phyloP scores from a whole-genome alignment of 1,140 invertebrate genomes.

The Zaprionus tsacasi region DNA sequence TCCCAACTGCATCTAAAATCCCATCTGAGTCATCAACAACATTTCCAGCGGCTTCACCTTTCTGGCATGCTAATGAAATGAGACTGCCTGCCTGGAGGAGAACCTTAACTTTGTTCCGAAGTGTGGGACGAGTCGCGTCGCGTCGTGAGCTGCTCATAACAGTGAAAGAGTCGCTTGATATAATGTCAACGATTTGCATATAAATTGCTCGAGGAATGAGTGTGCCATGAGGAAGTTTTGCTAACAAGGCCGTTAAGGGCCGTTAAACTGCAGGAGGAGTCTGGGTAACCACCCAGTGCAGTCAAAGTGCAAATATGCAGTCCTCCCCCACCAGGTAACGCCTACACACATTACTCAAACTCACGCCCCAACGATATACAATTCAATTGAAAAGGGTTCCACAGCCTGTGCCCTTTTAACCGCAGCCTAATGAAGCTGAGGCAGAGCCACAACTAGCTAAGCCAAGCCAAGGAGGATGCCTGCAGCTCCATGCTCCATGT shows the following conservation, averaged over 20 bases:
- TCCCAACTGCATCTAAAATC: not conserved
- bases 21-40: slow-evolving; percentile 21
- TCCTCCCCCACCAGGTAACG: slow-evolving; percentile 51
- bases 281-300: too few relatives aligned
- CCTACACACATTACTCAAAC: slow-evolving; percentile 76
- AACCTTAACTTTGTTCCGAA: not conserved
- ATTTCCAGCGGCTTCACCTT: slow-evolving; percentile 21
- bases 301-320: slow-evolving; percentile 78
- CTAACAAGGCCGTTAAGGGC: slow-evolving; percentile 67
- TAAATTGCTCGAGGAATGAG: slow-evolving; percentile 48
- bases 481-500: not conserved
- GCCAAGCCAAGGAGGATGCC: not conserved
- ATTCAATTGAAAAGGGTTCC: slow-evolving; percentile 64
- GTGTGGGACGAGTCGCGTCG: slow-evolving; percentile 49
- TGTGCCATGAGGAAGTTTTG: slow-evolving; percentile 56
- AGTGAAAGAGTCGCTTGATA: slow-evolving; percentile 46
- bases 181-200: slow-evolving; percentile 73
- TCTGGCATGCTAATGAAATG: slow-evolving; percentile 53
- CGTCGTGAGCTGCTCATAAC: slow-evolving; percentile 72
- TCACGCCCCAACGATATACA: slow-evolving; percentile 65
- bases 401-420: slow-evolving; percentile 51
- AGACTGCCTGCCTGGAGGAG: not conserved
- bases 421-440: slow-evolving; percentile 72
- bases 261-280: slow-evolving; percentile 55
- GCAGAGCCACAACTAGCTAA: slow-evolving; percentile 18